phyloP scores from a whole-genome alignment of 2,888 invertebrate species.

The Zaprionus bogoriensis region DNA sequence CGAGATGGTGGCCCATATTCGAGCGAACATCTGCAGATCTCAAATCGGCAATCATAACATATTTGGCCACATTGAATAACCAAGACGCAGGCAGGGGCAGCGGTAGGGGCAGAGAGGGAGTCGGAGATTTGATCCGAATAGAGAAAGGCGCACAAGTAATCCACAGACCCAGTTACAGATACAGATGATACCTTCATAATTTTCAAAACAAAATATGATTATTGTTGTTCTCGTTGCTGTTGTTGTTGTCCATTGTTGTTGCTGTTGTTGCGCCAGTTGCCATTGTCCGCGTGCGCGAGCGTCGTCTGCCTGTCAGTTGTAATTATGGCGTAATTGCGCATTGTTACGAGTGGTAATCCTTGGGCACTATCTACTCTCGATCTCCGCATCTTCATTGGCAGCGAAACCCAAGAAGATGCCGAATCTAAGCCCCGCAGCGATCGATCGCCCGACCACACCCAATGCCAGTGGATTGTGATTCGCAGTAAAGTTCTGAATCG shows the following conservation, averaged over 20 bases:
- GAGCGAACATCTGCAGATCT: conserved; percentile 62
- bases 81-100: conserved; percentile 21
- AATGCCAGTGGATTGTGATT: no score
- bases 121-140: neutral
- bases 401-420: conserved; percentile 7
- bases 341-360: conserved; percentile 44
- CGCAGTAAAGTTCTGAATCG: no score
- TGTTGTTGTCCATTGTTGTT: conserved; percentile 15
- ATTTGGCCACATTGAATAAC: conserved; percentile 50
- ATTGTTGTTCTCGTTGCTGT: conserved; percentile 5
- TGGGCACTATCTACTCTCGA: conserved; percentile 21
- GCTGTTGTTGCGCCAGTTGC: conserved; percentile 13
- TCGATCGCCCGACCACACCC: neutral
- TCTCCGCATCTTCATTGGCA: conserved; percentile 14
- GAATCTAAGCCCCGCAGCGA: conserved; percentile 13
- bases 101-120: neutral
- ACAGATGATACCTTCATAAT: conserved; percentile 8
- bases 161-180: conserved; percentile 41
- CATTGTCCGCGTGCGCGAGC: conserved; percentile 21
- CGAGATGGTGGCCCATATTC: neutral
- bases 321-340: conserved; percentile 70
- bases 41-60: conserved; percentile 59
- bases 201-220: conserved; percentile 10
- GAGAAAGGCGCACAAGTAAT: conserved; percentile 34
- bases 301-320: conserved; percentile 46